Base-by-base conservation (phyloP, 1,140 invertebrate species). In the Samia ricini region DNA sequence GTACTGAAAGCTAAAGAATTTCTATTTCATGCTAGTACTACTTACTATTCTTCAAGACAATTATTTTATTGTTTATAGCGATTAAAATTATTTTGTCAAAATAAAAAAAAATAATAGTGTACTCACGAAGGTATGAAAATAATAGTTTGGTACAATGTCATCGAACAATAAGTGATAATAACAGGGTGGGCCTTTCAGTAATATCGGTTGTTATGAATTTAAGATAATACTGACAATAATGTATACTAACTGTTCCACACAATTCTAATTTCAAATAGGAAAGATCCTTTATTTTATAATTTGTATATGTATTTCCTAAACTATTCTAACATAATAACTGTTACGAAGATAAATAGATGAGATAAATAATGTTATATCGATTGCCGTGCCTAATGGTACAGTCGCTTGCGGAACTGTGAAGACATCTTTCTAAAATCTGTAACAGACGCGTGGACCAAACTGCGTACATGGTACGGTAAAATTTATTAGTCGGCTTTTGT, bases 201-300 rank as follows among this genome's bases (percentile, higher is more conserved):
- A 72, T 68, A 62, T 77, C 67, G 76, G 70, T 79, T 69, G 61
- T 75, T 81, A 83, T 81, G 82, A 84, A 86, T 85, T 87, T 86
- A 87, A 77, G 71, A 85, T 79, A 79, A 76, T n/a, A n/a, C 81
- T 76, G 87, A 89, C 87, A 88, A 89, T 89, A 89, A 89, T 89
- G 76, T 80, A 33, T 71, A 78, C 80, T 82, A 81, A 82, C 71
- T 77, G 69, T 76, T 66, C 72, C 68, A 69, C 68, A 52, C 66
- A 63, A 51, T 50, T 66, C 55, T 64, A 61, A 48, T 33, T 64
- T 21, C 26, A 67, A 55, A 65, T 63, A 61, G 60, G 62, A 69
- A 60, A 61, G 66, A 48, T 42, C 33, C 10, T 42, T 42, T 42
- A 42, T 52, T 52, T 52, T 56, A n/a, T 29, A 33, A 33, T 20